A percentile compares a stretch with the other conserved stretches of the same genome.
Conservation (phyloP, 2,888 invertebrate species). For the Acanthosepion lycidas region DNA sequence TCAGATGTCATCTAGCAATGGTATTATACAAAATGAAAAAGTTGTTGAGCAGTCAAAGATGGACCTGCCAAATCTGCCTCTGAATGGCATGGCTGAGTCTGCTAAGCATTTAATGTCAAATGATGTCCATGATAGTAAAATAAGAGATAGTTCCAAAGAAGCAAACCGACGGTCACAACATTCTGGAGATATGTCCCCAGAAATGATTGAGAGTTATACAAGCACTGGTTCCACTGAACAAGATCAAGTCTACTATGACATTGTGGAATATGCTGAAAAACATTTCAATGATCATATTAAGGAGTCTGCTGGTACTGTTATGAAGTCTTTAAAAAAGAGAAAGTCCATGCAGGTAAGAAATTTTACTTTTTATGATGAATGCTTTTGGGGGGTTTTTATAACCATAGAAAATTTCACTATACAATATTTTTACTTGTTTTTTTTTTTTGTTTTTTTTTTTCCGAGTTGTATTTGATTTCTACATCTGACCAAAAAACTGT, state of each 20-base stretch:
- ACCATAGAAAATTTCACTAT: too few species aligned
- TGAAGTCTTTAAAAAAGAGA: constrained; percentile 69
- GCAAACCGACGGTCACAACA: constrained; percentile 41
- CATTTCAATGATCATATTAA: constrained; percentile 88
- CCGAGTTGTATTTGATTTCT: too few species aligned
- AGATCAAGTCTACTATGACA: constrained; percentile 80
- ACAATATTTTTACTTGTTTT: too few species aligned
- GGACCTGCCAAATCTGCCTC: not conserved
- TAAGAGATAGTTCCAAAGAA: constrained; percentile 14
- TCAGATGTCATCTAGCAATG: constrained; percentile 41
- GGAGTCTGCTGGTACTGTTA: constrained; percentile 70
- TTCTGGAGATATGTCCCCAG: constrained; percentile 39
- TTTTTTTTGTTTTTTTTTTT: too few species aligned
- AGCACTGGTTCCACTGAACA: constrained; percentile 48
- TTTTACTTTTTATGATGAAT: not conserved
- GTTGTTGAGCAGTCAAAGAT: not conserved
- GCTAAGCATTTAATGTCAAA: constrained; percentile 4
- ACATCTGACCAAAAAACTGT: too few species aligned
- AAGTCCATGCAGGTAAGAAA: constrained; percentile 63
- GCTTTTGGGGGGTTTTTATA: not conserved
- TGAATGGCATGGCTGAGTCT: constrained; percentile 34
- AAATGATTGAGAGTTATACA: constrained; percentile 47
- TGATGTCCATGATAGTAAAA: constrained; percentile 25
- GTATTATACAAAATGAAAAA: constrained; percentile 35
- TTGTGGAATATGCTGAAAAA: constrained; percentile 93